Conservation (phyloP, 2,113 vertebrate genomes). For the Cygnus buccinator region DNA sequence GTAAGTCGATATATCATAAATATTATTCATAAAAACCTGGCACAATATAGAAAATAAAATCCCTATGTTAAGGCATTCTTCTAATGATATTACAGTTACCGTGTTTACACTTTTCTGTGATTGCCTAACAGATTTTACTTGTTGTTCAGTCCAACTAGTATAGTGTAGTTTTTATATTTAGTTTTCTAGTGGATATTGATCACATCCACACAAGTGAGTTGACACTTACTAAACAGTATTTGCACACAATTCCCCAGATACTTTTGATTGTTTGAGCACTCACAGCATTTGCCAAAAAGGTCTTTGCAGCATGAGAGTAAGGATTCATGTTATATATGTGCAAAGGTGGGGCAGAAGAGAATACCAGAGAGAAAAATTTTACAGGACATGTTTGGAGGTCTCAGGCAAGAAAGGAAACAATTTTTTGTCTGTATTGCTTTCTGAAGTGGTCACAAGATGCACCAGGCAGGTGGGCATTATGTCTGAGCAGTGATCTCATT, state of each 20-base stretch:
- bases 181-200: neutral
- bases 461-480: neutral
- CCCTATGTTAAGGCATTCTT: neutral
- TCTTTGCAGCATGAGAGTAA: neutral
- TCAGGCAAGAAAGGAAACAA: neutral
- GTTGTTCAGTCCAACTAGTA: neutral
- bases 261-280: neutral
- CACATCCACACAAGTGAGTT: neutral
- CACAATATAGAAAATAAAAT: neutral
- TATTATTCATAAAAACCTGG: neutral
- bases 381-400: neutral
- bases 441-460: neutral
- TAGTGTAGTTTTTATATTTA: neutral
- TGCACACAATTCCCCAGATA: neutral
- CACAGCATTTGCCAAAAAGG: neutral
- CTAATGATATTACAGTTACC: neutral
- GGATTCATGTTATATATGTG: neutral
- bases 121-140: neutral
- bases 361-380: neutral
- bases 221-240: neutral
- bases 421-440: neutral
- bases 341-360: neutral
- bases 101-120: neutral
- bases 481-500: neutral
- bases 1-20: neutral